Percentiles rank a stretch among this genome's conserved stretches.
These are phyloP conservation scores for Falco punctatus DNA, from an alignment of 2,113 vertebrate genomes.

Conservation along the genomic window DNA sequence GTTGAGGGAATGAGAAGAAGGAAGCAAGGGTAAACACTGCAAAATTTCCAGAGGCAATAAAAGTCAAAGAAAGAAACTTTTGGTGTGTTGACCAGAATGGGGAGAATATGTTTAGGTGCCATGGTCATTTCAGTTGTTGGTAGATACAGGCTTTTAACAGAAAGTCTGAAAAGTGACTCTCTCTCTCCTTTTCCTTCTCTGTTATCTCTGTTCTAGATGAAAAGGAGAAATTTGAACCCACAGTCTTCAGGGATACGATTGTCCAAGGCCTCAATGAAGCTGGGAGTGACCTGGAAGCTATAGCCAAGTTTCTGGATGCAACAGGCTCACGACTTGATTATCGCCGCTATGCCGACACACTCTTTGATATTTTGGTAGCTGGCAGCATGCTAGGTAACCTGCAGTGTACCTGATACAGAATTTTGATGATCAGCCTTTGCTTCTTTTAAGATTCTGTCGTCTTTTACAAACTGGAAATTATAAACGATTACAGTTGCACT, in stretches of 20 bases:
- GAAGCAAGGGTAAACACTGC: neutral
- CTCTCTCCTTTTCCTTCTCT: neutral
- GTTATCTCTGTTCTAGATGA: slow-evolving; percentile 81
- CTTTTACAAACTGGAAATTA: neutral
- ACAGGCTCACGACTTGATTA: slow-evolving; percentile 90
- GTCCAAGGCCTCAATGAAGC: slow-evolving; percentile 91
- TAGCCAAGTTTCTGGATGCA: slow-evolving; percentile 90
- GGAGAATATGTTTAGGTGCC: neutral
- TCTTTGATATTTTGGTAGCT: slow-evolving; percentile 93
- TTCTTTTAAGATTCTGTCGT: neutral
- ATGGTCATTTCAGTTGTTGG: neutral
- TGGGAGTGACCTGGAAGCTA: slow-evolving; percentile 87
- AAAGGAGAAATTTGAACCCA: slow-evolving; percentile 98
- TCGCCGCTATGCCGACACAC: slow-evolving; percentile 92
- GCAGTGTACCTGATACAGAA: neutral
- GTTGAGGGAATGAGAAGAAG: neutral
- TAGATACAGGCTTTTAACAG: neutral
- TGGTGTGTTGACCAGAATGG: neutral
- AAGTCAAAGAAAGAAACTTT: neutral
- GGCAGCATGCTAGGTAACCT: slow-evolving; percentile 92
- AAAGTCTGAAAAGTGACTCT: neutral
- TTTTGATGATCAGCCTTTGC: neutral
- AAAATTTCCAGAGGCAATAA: neutral
- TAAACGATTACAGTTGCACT: neutral
- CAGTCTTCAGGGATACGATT: slow-evolving; percentile 91